Conservation (phyloP, 2,797 vertebrate species). For the Phyllotis vaccarum region DNA sequence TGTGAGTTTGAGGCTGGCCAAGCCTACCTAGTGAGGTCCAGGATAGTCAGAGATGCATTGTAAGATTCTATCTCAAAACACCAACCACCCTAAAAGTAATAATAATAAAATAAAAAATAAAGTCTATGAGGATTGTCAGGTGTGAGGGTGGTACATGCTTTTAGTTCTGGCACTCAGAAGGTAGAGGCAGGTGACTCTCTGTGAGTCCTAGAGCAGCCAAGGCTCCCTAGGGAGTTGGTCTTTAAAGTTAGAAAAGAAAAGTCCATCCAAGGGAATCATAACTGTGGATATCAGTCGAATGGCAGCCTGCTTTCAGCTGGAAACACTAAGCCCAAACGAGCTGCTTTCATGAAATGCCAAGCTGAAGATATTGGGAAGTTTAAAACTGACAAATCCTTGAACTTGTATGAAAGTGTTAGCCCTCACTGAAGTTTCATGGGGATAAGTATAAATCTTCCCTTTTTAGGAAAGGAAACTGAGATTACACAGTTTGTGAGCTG, state of each 20-base stretch:
- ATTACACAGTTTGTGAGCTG: neutral
- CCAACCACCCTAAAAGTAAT: neutral
- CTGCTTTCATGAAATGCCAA: constrained; percentile 1
- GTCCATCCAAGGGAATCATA: neutral
- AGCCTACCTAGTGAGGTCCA: neutral
- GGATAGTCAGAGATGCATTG: neutral
- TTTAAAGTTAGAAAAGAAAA: neutral
- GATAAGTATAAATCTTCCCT: neutral
- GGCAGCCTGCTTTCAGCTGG: neutral
- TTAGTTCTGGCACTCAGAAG: neutral
- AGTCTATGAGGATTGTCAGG: neutral
- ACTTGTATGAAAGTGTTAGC: neutral
- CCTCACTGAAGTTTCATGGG: neutral
- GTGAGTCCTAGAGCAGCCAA: neutral
- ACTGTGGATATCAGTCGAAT: neutral
- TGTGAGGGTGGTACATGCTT: too few relatives aligned
- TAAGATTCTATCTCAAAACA: neutral
- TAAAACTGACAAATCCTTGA: neutral
- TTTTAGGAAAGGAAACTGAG: constrained; percentile 23
- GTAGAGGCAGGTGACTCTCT: neutral
- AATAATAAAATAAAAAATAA: neutral
- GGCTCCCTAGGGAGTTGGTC: neutral
- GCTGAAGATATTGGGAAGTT: neutral
- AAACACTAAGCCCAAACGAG: neutral
- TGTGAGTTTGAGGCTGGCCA: neutral